Evolutionary conservation across 2,797 vertebrate species (phyloP).

Genomic region (Martes flavigula): DNA sequence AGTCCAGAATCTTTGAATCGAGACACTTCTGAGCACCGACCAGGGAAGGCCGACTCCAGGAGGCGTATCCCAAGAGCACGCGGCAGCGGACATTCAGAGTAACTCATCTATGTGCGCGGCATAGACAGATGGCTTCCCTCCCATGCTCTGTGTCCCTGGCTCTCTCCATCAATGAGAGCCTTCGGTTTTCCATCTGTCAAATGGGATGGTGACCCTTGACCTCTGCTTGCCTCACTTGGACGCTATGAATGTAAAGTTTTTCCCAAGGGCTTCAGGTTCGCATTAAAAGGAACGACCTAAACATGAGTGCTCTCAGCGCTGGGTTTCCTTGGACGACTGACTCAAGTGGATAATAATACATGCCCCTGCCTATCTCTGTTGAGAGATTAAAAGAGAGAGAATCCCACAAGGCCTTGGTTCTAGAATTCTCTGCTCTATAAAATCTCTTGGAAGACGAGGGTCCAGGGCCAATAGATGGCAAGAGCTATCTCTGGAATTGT

Average conservation of each 20-base stretch:
- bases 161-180: background rate
- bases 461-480: background rate
- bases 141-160: background rate
- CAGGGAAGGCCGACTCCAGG: background rate
- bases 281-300: background rate
- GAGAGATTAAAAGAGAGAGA: conserved; percentile 8
- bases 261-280: background rate
- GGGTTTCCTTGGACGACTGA: background rate
- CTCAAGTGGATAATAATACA: background rate
- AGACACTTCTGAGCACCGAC: background rate
- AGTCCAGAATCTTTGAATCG: background rate
- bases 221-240: background rate
- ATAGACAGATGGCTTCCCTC: background rate
- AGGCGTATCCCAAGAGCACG: background rate
- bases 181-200: background rate
- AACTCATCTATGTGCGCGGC: too few relatives aligned
- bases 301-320: background rate
- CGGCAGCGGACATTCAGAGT: rapidly evolving
- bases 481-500: background rate
- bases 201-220: background rate
- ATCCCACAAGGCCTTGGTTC: background rate
- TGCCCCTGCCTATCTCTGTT: conserved; percentile 16
- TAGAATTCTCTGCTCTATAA: background rate
- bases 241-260: background rate
- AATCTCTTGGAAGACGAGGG: background rate